Evolutionary conservation across 2,888 invertebrate species (phyloP), one percentile per base, ranked within the genome.

Genomic region (Choreutis nemorana): DNA sequence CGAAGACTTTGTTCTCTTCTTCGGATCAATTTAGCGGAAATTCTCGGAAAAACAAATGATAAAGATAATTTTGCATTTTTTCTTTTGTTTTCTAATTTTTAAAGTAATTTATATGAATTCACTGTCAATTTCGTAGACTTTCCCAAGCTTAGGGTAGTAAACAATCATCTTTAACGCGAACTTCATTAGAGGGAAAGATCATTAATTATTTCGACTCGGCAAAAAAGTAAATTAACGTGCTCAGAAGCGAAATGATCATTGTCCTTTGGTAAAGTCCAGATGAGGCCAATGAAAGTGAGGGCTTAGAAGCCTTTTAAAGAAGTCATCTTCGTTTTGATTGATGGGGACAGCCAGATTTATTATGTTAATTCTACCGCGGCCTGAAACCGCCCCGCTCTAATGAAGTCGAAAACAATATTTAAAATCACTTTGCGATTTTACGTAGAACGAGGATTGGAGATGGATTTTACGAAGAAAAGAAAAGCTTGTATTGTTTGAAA

Each of bases 201-300:
- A 27, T 28, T 28, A 18, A 15, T 18, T 29, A 23, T 22, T 32
- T 14, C 14, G 14, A 26, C 23, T 27, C 28, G 14, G 21, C 41
- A 43, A 42, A 50, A 44, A 40, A 50, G 44, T 50, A 42, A 44
- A 48, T 46, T 39, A 48, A 39, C 40, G 37, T 37, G 39, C 36
- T 36, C 37, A 30, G 41, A 41, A 33, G 43, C 41, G 51, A 58
- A 55, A 58, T 59, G 59, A 59, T 45, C 40, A 51, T 54, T 55
- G 51, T 51, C 35, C 38, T 35, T 41, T 41, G 22, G 31, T 39
- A 51, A 53, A 49, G 50, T 54, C 50, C 55, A 63, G 59, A 71
- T 71, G n/a, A n/a, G n/a, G n/a, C n/a, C n/a, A n/a, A n/a, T n/a
- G 72, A 72, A 75, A 75, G 73, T 63, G 64, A 72, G 65, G 51